A percentile compares a stretch with the other conserved stretches of the same genome.
phyloP scores from a whole-genome alignment of 1,140 invertebrate species.

The Cecropterus lyciades region DNA sequence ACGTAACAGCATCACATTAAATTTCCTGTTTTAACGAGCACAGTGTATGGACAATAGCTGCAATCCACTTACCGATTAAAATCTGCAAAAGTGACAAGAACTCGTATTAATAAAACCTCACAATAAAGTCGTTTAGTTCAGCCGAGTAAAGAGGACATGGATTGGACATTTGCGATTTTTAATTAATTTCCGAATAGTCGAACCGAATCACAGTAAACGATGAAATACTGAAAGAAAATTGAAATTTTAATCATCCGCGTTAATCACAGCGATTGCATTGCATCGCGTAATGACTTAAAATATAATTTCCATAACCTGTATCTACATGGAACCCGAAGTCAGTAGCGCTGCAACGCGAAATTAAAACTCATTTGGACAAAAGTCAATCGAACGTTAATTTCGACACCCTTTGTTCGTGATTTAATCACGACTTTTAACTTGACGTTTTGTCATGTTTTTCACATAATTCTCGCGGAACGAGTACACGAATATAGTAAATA shows the following conservation, averaged over 20 bases:
- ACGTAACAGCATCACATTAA: too few relatives aligned
- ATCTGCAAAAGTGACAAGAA: background rate
- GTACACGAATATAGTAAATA: slow-evolving; percentile 32
- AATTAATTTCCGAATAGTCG: slow-evolving; percentile 30
- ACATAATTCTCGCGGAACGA: slow-evolving; percentile 16
- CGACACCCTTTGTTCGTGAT: slow-evolving; percentile 27
- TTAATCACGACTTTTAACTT: slow-evolving; percentile 34
- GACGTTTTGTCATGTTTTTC: slow-evolving; percentile 33
- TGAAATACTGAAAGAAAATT: slow-evolving; percentile 33
- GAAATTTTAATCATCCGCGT: slow-evolving; percentile 35
- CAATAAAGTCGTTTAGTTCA: slow-evolving; percentile 5
- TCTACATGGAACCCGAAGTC: slow-evolving; percentile 10
- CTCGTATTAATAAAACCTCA: slow-evolving; percentile 11
- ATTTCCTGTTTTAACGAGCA: background rate
- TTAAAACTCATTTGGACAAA: slow-evolving; percentile 23
- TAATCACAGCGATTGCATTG: slow-evolving; percentile 37
- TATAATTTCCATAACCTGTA: slow-evolving; percentile 31
- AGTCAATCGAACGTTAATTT: slow-evolving; percentile 36
- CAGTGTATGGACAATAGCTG: background rate
- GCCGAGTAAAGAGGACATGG: background rate
- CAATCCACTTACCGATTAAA: background rate
- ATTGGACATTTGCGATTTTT: slow-evolving; percentile 7
- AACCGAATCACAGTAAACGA: slow-evolving; percentile 14
- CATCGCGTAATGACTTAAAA: slow-evolving; percentile 31
- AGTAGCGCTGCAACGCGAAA: slow-evolving; percentile 7